Percentiles rank a stretch among this genome's conserved stretches.
Conservation (phyloP, 2,888 invertebrate species). For the Drepana falcataria region DNA sequence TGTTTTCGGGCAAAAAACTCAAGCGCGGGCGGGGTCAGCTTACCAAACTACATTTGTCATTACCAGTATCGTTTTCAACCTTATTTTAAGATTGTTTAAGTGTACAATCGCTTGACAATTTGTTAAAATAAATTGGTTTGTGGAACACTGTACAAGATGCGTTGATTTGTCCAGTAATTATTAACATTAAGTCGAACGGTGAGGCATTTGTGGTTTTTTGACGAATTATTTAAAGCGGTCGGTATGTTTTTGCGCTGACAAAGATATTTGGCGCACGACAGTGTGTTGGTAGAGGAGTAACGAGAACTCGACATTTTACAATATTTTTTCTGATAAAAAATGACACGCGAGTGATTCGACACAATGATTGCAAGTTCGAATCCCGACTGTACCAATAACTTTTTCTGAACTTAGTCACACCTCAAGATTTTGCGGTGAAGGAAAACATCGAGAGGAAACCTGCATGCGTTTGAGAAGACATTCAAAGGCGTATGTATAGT, state of each 20-base stretch:
- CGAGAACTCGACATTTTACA: neutral
- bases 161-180: constrained; percentile 33
- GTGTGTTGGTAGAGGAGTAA: constrained; percentile 6
- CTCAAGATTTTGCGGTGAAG: too few species aligned
- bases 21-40: neutral
- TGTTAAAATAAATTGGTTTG: neutral
- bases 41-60: neutral
- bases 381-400: too few species aligned
- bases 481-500: too few species aligned
- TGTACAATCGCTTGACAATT: neutral
- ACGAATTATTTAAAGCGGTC: constrained; percentile 30
- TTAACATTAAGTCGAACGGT: constrained; percentile 38
- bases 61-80: neutral
- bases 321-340: too few species aligned
- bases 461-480: too few species aligned
- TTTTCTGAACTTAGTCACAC: too few species aligned
- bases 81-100: neutral
- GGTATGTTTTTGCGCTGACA: constrained; percentile 19
- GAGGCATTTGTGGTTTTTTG: constrained; percentile 40
- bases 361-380: too few species aligned
- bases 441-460: too few species aligned
- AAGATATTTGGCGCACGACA: constrained; percentile 23
- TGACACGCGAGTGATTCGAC: too few species aligned
- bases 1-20: constrained; percentile 20
- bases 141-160: constrained; percentile 5